Evolutionary conservation across 2,113 vertebrate genomes (phyloP).

Genomic region (Fulmarus glacialis): DNA sequence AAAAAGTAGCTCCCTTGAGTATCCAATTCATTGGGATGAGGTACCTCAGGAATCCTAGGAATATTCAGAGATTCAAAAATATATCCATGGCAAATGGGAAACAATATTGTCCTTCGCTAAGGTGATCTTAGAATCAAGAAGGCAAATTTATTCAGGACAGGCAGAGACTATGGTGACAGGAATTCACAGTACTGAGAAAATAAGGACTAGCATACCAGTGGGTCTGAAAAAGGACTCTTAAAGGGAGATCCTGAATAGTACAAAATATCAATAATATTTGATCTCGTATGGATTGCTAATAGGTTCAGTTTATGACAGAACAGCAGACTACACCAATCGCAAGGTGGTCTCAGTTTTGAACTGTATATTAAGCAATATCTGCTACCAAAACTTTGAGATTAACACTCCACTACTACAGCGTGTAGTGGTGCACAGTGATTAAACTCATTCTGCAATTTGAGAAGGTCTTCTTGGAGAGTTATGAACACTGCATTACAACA

Average conservation of each 20-base stretch:
- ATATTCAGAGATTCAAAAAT: background rate
- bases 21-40: background rate
- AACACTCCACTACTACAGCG: background rate
- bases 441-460: background rate
- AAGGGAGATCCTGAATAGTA: background rate
- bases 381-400: background rate
- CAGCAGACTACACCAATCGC: background rate
- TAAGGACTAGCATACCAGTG: background rate
- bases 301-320: background rate
- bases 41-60: background rate
- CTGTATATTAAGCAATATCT: background rate
- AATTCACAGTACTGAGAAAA: background rate
- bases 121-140: background rate
- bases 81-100: background rate
- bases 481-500: background rate
- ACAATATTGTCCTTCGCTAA: background rate
- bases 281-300: background rate
- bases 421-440: background rate
- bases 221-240: background rate
- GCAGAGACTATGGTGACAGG: background rate
- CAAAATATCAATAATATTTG: background rate
- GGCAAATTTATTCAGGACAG: background rate
- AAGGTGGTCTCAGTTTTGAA: background rate
- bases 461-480: background rate
- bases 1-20: background rate